Evolutionary conservation across 2,113 vertebrate genomes (phyloP).

Genomic region (Noturus placidus): DNA sequence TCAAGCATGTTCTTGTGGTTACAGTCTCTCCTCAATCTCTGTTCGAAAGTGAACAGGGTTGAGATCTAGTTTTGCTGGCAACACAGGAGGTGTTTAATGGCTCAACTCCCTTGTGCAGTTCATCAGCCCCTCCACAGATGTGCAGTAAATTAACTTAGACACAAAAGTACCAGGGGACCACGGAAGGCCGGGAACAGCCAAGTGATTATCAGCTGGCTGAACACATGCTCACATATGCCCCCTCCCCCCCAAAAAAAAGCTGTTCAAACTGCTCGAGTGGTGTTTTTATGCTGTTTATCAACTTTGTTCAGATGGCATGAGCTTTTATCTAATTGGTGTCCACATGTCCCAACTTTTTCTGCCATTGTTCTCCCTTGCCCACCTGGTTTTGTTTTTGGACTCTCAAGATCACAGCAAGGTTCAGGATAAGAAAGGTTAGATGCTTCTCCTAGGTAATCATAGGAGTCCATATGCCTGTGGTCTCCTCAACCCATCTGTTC

Average conservation of each 20-base stretch:
- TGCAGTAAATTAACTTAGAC: constrained; percentile 19
- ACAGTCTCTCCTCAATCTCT: constrained; percentile 9
- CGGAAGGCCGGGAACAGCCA: background rate
- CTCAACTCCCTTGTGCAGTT: constrained; percentile 20
- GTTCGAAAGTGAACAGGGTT: constrained; percentile 28
- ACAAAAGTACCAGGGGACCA: background rate
- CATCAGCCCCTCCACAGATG: constrained; percentile 20
- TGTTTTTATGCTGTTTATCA: constrained; percentile 11
- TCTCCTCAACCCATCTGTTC: constrained; percentile 5
- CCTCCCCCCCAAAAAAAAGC: background rate
- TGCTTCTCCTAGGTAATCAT: constrained; percentile 7
- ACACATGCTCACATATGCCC: background rate
- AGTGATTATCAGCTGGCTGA: constrained; percentile 27
- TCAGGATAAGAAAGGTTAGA: constrained; percentile 33
- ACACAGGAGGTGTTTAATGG: constrained; percentile 42
- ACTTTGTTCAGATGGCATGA: background rate
- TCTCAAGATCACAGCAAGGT: constrained; percentile 11
- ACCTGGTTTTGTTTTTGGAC: constrained; percentile 39
- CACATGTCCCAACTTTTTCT: background rate
- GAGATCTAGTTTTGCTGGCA: constrained; percentile 36
- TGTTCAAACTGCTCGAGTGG: too few relatives aligned
- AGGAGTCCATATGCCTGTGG: background rate
- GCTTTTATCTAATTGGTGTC: constrained; percentile 6
- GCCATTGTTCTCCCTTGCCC: background rate
- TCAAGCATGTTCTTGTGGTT: constrained; percentile 18